Evolutionary conservation across 2,888 invertebrate genomes (phyloP), one percentile per base, ranked within the genome.

Genomic region (Coelopa pilipes): DNA sequence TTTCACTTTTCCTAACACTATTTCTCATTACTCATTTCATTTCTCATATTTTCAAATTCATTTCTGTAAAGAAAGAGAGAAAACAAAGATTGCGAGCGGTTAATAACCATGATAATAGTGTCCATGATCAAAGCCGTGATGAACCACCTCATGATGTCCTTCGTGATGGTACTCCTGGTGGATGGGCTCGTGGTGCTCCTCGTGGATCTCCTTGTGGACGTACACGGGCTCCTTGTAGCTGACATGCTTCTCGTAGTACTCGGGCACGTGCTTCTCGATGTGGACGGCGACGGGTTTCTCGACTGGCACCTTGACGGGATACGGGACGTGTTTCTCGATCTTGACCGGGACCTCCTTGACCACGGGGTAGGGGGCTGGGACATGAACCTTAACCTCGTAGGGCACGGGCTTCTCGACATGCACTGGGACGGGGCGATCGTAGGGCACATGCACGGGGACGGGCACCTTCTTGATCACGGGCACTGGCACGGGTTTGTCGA

Each of bases 341-440:
- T 91, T 87, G 82, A 89, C 89, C 59, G 92, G 91, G 15, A 92
- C 89, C 81, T 91, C 91, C 86, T 92, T 92, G 88, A 92, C 90
- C 57, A 93, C 92, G 71, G 92, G 91, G 86, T 92, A 91, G 0
- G 92, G 92, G 15, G 92, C 92, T 75, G 92, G 90, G 66, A 91
- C 90, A 63, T 89, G 92, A 12, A 93, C 90, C 85, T 93, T 92
- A 19, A 93, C 92, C 71, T 92, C 92, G 86, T 93, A 93, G 1
- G 93, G 93, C 67, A 94, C 92, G 70, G 90, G 92, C 83, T 93
- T 93, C 80, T 93, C 93, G 0, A 94, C 92, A 65, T 89, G 91
- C 0, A 93, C 91, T 7, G 94, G 92, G 71, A 92, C 86, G 66
- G 91, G 91, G 70, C 91, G 89, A 84, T 91, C 91, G 76, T 86